A percentile compares a stretch with the other conserved stretches of the same genome.
These are phyloP conservation scores for Stomatorhinus ivindoensis DNA, from an alignment of 2,113 vertebrate species.

Conservation along the genomic window DNA sequence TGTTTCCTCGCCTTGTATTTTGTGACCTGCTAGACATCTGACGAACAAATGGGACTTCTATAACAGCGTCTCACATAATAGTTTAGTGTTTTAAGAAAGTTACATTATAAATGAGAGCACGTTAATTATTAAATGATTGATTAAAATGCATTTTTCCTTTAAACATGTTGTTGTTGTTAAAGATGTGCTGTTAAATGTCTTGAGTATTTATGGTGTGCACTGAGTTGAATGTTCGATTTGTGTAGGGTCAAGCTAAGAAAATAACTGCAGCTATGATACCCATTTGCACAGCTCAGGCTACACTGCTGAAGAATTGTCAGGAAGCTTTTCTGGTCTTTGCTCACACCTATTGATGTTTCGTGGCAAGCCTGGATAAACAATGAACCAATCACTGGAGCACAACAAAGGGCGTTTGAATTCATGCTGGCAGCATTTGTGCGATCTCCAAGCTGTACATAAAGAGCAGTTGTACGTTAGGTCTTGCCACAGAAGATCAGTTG, in stretches of 20 bases:
- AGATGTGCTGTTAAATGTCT: background rate
- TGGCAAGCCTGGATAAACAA: background rate
- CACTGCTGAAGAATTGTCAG: background rate
- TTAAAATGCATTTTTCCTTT: background rate
- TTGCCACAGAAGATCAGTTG: background rate
- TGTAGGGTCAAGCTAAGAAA: background rate
- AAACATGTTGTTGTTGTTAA: background rate
- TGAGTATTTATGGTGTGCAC: background rate
- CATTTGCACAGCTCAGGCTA: background rate
- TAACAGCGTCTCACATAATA: background rate
- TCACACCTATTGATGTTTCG: background rate
- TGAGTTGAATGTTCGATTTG: background rate
- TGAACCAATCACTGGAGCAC: background rate
- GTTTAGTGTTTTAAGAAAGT: background rate
- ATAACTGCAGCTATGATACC: background rate
- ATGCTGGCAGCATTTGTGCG: background rate
- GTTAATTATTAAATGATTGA: background rate
- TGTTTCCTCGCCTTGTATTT: background rate
- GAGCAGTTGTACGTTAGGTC: background rate
- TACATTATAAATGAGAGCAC: background rate
- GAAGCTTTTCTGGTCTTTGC: background rate
- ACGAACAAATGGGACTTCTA: background rate
- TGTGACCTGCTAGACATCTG: background rate
- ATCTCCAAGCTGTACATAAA: background rate
- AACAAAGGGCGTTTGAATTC: conserved; percentile 2